These are phyloP conservation scores for Rhyacichthys aspro DNA, from an alignment of 2,797 vertebrate genomes.

Conservation along the genomic window DNA sequence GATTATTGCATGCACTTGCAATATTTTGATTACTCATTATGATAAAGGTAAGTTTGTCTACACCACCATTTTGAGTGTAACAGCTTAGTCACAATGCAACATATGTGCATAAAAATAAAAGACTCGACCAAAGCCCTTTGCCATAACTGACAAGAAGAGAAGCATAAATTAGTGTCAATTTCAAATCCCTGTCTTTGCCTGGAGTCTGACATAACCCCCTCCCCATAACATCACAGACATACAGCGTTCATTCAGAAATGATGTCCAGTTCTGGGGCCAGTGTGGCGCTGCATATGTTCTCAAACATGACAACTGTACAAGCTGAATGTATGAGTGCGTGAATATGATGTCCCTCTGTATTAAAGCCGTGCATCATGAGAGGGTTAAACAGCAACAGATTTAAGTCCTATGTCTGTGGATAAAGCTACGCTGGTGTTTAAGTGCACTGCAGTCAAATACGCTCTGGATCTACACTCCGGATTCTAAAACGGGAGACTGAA, in stretches of 20 bases:
- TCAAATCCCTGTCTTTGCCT: background rate
- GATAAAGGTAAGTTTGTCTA: too few species aligned
- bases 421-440: background rate
- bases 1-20: too few species aligned
- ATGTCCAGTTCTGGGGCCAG: conserved; percentile 37
- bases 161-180: background rate
- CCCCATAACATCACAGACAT: conserved; percentile 34
- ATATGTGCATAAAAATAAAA: background rate
- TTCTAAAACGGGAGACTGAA: conserved; percentile 2
- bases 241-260: conserved; percentile 70
- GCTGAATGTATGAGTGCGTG: background rate
- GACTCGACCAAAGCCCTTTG: background rate
- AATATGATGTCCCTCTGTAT: too few species aligned
- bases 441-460: conserved; percentile 4
- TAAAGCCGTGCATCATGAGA: background rate
- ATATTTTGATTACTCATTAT: too few species aligned
- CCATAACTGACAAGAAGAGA: background rate
- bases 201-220: conserved; percentile 10
- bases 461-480: too few species aligned
- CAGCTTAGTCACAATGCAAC: too few species aligned
- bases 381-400: background rate
- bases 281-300: conserved; percentile 11
- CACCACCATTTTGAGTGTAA: too few species aligned
- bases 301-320: conserved; percentile 42
- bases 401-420: background rate